Percentiles rank a stretch among this genome's conserved stretches.
Conservation (phyloP, 2,797 vertebrate species). For the Cryptoblepharus egeriae region DNA sequence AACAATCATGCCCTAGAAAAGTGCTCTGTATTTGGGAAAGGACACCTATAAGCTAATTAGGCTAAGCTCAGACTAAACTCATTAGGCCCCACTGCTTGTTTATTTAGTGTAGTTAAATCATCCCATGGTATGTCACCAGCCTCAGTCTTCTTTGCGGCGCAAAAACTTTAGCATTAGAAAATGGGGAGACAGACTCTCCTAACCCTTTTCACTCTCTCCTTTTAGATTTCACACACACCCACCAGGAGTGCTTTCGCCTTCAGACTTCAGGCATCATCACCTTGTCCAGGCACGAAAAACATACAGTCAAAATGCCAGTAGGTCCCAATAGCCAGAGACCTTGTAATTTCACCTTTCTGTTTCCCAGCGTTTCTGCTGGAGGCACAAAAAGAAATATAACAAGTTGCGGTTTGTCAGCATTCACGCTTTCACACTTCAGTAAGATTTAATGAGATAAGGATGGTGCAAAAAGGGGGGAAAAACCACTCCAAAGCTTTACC, state of each 20-base stretch:
- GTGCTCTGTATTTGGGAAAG: background rate
- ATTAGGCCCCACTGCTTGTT: background rate
- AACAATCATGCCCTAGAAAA: background rate
- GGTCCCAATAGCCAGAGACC: slow-evolving; percentile 8
- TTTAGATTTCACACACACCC: slow-evolving; percentile 4
- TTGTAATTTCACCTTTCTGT: slow-evolving; percentile 15
- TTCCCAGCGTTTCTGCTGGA: slow-evolving; percentile 23
- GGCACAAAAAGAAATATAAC: slow-evolving; percentile 31
- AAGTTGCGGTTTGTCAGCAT: slow-evolving; percentile 35
- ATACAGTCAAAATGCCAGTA: slow-evolving; percentile 24
- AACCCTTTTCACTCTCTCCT: background rate
- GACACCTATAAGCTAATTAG: too few species aligned
- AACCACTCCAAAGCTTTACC: slow-evolving; percentile 4
- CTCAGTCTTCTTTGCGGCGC: background rate
- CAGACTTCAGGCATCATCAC: slow-evolving; percentile 11
- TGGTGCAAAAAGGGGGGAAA: slow-evolving; percentile 18
- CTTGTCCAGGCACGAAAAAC: slow-evolving; percentile 30
- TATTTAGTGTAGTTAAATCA: background rate
- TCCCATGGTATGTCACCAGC: too few species aligned
- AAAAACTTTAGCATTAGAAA: background rate
- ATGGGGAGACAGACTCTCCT: background rate
- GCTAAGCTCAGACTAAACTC: background rate
- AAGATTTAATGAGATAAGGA: slow-evolving; percentile 38
- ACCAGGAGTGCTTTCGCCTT: background rate
- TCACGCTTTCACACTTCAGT: slow-evolving; percentile 36